Base-by-base conservation (phyloP, 1,140 invertebrate species). In the Oreohelix idahoensis region DNA sequence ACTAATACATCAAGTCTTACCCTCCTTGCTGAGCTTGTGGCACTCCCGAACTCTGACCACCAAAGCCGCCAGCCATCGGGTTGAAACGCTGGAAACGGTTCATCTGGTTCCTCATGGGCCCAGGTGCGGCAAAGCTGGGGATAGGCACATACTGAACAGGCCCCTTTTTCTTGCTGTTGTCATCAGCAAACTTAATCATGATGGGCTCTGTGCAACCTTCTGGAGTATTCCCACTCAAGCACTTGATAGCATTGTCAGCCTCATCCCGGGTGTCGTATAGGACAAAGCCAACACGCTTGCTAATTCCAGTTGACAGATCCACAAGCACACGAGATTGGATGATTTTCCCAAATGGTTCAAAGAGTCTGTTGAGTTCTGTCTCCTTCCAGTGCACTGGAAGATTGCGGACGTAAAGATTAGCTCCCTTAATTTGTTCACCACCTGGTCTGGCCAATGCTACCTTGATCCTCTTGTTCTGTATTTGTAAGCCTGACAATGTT, bases 391-490 rank as follows among this genome's bases (percentile, higher is more conserved):
- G 82, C 92, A 96, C 95, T 51, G 97, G 97, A 84, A 99, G 94
- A 94, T 98, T 98, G 81, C 96, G 96, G 77, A 99, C 95, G 93
- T 98, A 99, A 51, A 98, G 93, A 93, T 99, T 99, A 23, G 97
- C 97, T 92, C 97, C 97, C 92, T 98, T 98, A 85, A 97, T 97
- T 81, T 97, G 96, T 84, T 98, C 97, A 29, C 96, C 96, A 66
- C 96, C 96, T 5, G 97, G 97, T 86, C 97, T 93, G 29, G 97
- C 97, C 93, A 96, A 97, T 35, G 97, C 98, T 39, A 98, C 97
- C 94, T 97, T 97, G 89, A 97, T 95, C 86, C 95, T 94, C 92
- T 97, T 97, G 92, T 97, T 96, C 88, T 96, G 95, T 53, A 98
- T 94, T 91, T 96, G 95, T 84, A 97, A 95, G 36, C 97, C 97